phyloP scores from a whole-genome alignment of 1,140 invertebrate species.

The Thaumatotibia leucotreta region DNA sequence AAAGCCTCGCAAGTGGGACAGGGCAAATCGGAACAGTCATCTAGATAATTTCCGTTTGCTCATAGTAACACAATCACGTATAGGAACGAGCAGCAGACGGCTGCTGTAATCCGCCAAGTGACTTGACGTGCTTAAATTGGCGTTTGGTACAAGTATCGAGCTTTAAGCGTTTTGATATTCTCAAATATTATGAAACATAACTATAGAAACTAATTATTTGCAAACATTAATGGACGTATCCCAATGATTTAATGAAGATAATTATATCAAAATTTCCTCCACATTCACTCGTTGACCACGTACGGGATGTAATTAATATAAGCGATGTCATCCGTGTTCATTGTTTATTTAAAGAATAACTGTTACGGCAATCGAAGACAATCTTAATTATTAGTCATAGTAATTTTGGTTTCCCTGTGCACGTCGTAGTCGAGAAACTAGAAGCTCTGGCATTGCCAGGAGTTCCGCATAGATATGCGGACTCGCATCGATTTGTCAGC shows the following conservation, averaged over 20 bases:
- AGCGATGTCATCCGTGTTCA: no score
- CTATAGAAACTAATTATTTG: not conserved
- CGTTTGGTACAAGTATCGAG: not conserved
- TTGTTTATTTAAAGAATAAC: no score
- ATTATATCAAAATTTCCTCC: no score
- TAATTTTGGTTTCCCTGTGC: slow-evolving; percentile 53
- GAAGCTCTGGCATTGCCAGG: slow-evolving; percentile 58
- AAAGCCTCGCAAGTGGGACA: not conserved
- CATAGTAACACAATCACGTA: slow-evolving; percentile 7
- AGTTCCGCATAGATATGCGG: no score
- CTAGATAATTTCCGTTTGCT: slow-evolving; percentile 10
- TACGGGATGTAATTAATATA: no score
- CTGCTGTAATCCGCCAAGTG: slow-evolving; percentile 4
- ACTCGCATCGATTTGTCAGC: slow-evolving; percentile 82
- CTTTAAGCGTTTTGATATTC: not conserved
- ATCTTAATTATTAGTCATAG: no score
- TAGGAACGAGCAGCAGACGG: slow-evolving; percentile 7
- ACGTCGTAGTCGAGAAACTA: slow-evolving; percentile 47
- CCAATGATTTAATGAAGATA: no score
- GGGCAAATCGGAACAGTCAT: not conserved
- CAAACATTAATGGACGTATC: no score
- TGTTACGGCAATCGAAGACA: no score
- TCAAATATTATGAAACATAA: no score
- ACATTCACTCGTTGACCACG: no score
- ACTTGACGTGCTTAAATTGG: slow-evolving; percentile 5